A percentile compares a stretch with the other conserved stretches of the same genome.
Evolutionary conservation across 1,140 invertebrate genomes (phyloP).

Genomic region (Drosophila erecta): DNA sequence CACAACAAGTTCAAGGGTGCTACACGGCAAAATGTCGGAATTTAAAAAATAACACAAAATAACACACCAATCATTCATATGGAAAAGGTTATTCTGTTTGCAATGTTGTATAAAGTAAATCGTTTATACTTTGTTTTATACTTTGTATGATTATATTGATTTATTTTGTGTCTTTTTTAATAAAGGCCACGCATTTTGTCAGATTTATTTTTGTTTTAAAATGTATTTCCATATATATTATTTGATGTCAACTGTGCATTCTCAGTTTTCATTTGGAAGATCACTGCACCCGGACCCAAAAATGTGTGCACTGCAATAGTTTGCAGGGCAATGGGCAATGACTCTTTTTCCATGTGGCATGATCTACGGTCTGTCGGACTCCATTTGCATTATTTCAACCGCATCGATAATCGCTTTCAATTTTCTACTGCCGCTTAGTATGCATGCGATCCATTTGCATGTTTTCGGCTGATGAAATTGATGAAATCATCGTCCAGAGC

Average conservation of each 20-base stretch:
- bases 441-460: conserved; percentile 63
- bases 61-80: not conserved
- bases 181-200: not conserved
- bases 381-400: conserved; percentile 54
- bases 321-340: conserved; percentile 71
- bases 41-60: not conserved
- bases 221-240: not conserved
- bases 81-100: not conserved
- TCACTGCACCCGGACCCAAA: conserved; percentile 15
- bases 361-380: conserved; percentile 29
- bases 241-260: not conserved
- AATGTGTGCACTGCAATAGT: conserved; percentile 63
- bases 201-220: too few species aligned
- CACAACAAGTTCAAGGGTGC: conserved; percentile 60
- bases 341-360: conserved; percentile 39
- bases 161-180: not conserved
- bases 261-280: not conserved
- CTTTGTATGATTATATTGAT: not conserved
- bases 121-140: too few species aligned
- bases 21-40: conserved; percentile 1
- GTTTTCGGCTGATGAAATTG: conserved; percentile 60
- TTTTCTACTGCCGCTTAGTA: conserved; percentile 51
- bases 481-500: conserved; percentile 58
- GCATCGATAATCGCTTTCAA: conserved; percentile 59
- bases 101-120: not conserved